phyloP scores from a whole-genome alignment of 2,797 vertebrate species.

The Menidia menidia region DNA sequence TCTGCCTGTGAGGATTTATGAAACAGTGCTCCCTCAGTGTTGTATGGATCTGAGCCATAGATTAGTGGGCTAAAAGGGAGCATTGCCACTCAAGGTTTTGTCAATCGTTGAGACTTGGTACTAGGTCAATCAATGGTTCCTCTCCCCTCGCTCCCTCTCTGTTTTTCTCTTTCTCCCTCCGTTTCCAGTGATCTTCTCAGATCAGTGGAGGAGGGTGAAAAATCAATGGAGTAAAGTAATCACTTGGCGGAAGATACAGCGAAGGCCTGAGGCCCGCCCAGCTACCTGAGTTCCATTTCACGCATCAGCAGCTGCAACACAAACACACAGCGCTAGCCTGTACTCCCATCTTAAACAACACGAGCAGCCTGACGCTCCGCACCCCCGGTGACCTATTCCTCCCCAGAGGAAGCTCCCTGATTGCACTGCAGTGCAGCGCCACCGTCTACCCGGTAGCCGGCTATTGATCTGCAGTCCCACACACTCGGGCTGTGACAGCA shows the following conservation, averaged over 20 bases:
- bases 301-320: conserved; percentile 82
- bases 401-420: conserved; percentile 80
- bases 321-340: conserved; percentile 75
- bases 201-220: conserved; percentile 79
- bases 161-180: conserved; percentile 34
- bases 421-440: conserved; percentile 69
- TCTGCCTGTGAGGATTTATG: conserved; percentile 52
- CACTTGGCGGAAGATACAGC: conserved; percentile 82
- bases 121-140: conserved; percentile 77
- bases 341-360: conserved; percentile 79
- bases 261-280: conserved; percentile 76
- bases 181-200: conserved; percentile 78
- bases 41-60: conserved; percentile 47
- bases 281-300: conserved; percentile 87
- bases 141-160: conserved; percentile 27
- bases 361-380: conserved; percentile 54
- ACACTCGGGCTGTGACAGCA: conserved; percentile 47
- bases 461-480: conserved; percentile 73
- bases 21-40: conserved; percentile 43
- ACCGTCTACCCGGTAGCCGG: conserved; percentile 59
- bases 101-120: conserved; percentile 75
- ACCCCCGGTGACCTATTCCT: conserved; percentile 71
- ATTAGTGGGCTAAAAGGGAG: conserved; percentile 62
- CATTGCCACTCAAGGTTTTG: conserved; percentile 70
- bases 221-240: conserved; percentile 86